Evolutionary conservation across 2,113 vertebrate species (phyloP).

Genomic region (Microtus montanus): DNA sequence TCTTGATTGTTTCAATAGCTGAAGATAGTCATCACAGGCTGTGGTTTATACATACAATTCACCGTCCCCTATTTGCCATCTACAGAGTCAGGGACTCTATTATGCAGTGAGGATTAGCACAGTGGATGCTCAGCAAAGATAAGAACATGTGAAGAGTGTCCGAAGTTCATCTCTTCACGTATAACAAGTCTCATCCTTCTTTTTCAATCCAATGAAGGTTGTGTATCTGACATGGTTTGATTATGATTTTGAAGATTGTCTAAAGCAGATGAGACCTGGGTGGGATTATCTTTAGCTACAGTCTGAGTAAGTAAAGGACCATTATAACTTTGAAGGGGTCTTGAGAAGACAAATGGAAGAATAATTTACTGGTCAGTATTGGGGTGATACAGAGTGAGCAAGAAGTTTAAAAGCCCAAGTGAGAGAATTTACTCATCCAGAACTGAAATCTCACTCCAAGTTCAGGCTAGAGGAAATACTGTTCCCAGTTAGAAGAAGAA

Average conservation of each 20-base stretch:
- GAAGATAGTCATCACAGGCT: neutral
- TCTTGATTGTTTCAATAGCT: neutral
- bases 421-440: neutral
- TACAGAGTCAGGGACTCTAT: neutral
- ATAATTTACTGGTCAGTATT: neutral
- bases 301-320: neutral
- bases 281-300: neutral
- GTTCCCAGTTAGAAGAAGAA: neutral
- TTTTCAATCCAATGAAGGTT: neutral
- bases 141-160: rapidly evolving
- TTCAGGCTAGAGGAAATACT: neutral
- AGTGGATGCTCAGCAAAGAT: neutral
- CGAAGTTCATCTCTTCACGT: rapidly evolving
- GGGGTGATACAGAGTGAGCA: neutral
- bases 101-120: neutral
- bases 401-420: neutral
- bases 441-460: neutral
- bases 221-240: neutral
- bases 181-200: neutral
- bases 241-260: neutral
- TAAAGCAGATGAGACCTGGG: neutral
- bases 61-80: neutral
- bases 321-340: neutral
- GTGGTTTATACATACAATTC: neutral
- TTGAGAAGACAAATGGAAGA: neutral